phyloP scores from a whole-genome alignment of 1,140 invertebrate genomes.

The Drosophila lacteicornis region DNA sequence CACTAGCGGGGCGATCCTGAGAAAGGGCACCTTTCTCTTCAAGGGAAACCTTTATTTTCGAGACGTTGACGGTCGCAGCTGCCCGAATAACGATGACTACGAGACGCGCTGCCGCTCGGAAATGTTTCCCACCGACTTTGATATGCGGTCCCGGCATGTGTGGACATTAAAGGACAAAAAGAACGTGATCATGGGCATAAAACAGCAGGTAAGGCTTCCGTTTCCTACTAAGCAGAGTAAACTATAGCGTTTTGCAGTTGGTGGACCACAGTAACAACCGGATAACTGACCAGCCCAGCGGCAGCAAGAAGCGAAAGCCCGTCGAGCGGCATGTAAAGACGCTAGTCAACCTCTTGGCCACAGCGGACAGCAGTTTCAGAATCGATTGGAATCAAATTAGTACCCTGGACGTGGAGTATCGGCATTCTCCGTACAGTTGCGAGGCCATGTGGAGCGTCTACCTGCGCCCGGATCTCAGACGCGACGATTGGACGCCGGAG shows the following conservation, averaged over 20 bases:
- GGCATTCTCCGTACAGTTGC: constrained; percentile 86
- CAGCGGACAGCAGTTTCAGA: constrained; percentile 57
- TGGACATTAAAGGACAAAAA: constrained; percentile 77
- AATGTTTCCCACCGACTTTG: constrained; percentile 81
- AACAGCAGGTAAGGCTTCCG: constrained; percentile 64
- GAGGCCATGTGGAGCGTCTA: constrained; percentile 89
- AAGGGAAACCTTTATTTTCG: constrained; percentile 81
- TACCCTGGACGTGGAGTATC: constrained; percentile 82
- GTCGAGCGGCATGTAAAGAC: constrained; percentile 45
- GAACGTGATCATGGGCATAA: constrained; percentile 71
- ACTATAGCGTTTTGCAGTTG: constrained; percentile 26
- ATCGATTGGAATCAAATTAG: constrained; percentile 85
- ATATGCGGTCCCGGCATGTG: constrained; percentile 59
- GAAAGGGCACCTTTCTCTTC: constrained; percentile 72
- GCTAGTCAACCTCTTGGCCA: constrained; percentile 45
- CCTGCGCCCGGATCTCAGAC: constrained; percentile 88
- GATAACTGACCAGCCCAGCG: not conserved
- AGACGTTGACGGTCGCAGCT: constrained; percentile 66
- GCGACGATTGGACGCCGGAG: constrained; percentile 86
- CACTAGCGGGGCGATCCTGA: constrained; percentile 51
- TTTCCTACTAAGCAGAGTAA: no score
- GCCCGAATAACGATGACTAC: constrained; percentile 80
- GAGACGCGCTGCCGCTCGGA: constrained; percentile 59
- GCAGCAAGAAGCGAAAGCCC: constrained; percentile 28
- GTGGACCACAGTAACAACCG: constrained; percentile 39